These are phyloP conservation scores for Eubasilissa splendida DNA, from an alignment of 2,888 invertebrate species.

Conservation along the genomic window DNA sequence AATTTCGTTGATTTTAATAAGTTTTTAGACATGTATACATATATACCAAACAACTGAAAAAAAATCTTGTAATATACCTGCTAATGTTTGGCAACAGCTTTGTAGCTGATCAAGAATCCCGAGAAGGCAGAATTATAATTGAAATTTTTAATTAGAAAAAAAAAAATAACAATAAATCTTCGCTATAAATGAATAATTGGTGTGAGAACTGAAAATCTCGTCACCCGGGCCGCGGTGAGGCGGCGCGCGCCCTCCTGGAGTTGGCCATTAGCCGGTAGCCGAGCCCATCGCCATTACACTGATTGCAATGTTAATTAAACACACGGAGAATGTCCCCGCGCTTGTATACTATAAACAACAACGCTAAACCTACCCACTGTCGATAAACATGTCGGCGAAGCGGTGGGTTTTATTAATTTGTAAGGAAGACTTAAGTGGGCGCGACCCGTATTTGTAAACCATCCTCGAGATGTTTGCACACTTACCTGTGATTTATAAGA, in stretches of 20 bases:
- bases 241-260: neutral
- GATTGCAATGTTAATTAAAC: conserved; percentile 58
- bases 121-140: no score
- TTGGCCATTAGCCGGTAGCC: conserved; percentile 5
- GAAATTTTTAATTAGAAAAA: no score
- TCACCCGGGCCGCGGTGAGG: no score
- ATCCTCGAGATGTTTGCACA: conserved; percentile 6
- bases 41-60: no score
- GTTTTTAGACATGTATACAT: no score
- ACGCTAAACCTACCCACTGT: conserved; percentile 4
- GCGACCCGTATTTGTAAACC: conserved; percentile 7
- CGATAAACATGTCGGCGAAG: conserved; percentile 40
- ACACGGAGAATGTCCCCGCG: conserved; percentile 48
- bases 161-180: no score
- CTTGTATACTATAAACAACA: conserved; percentile 52
- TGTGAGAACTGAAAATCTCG: no score
- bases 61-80: no score
- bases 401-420: conserved; percentile 41
- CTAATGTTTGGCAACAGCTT: no score
- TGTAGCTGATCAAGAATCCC: no score
- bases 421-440: conserved; percentile 8
- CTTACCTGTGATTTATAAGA: neutral
- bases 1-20: no score
- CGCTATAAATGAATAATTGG: no score
- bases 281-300: conserved; percentile 44